Evolutionary conservation across 1,140 invertebrate genomes (phyloP), one percentile per base, ranked within the genome.

Genomic region (Andricus grossulariae): DNA sequence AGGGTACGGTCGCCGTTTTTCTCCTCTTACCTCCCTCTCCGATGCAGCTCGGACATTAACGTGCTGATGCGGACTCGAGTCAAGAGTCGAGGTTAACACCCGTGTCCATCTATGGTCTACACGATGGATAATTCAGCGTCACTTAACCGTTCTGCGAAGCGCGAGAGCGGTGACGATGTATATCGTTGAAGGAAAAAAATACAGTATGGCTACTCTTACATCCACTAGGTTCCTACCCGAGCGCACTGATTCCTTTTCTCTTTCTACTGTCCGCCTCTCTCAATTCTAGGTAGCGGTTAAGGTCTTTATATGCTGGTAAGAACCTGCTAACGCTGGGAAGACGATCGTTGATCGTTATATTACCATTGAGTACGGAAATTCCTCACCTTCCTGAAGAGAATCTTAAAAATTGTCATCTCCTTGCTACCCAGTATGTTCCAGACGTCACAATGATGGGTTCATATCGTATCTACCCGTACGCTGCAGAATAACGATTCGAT

Each of bases 1-100:
- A 79, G 73, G 76, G 74, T 51, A 77, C 71, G 77, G 79, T 77
- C 78, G 79, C 71, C 74, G 76, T 75, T 80, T 76, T 78, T 82
- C 80, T 70, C 77, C 45, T 55, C 39, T 71, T 74, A 72, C 74
- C 76, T 80, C 77, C 57, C 70, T 32, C 15, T 73, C 71, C 51
- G 75, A 77, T 79, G 76, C 39, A 8, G 39, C 74, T 74, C 76
- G 74, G 74, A 76, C 77, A 75, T 79, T 39, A 70, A 78, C 77
- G 77, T 71, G 51, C 74, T 71, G 50, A 21, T 52, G 54, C n/a
- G 25, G 60, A 45, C 49, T 49, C 52, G 54, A 74, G 73, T 49
- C 54, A 57, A 73, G 51, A 25, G 52, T 74, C 73, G 54, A 60
- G 57, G 25, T 66, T 66, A 66, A 66, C 60, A 66, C 60, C 51